Base-by-base conservation (phyloP, 1,140 invertebrate species). In the Holotrichia oblita region DNA sequence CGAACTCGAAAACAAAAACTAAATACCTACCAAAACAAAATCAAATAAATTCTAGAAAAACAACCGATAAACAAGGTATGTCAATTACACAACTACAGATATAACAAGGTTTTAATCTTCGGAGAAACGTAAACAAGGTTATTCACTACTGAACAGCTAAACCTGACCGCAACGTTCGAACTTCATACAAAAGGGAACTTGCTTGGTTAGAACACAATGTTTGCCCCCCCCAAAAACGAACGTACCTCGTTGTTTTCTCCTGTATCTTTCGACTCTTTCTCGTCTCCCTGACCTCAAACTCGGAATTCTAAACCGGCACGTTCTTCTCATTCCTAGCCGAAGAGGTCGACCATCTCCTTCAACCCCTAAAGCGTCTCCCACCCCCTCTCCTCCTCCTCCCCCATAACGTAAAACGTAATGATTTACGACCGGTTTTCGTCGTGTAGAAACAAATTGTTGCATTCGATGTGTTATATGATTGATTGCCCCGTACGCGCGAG, bases 391-490 rank as follows among this genome's bases (percentile, higher is more conserved):
- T 17, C 6, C 17, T 6, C n/a, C 48, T 6, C 14, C n/a, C 14
- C 48, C 12, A 6, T 6, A 55, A 55, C 14, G 48, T 55, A 55
- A 55, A 55, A 55, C 48, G 42, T 44, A 55, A 55, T 55, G 48
- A 55, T 55, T 55, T 55, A 55, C 17, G 48, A 17, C n/a, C 12
- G 48, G 48, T 55, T 55, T 55, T 14, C 48, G 48, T 55, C 48
- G 48, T 55, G 48, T 55, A 55, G 14, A 55, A 55, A 17, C 48
- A 55, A 55, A 55, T 55, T 55, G 48, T 55, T 55, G 48, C 48
- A 55, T 55, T 55, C 48, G 48, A 55, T 55, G 48, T 55, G 48
- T 55, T 55, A 3, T 55, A 55, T 55, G 48, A 55, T 55, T 55
- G 48, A 55, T 55, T 55, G 48, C 48, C 48, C 48, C 14, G n/a